These are phyloP conservation scores for Epinotia nisella DNA, from an alignment of 2,888 invertebrate species.

Conservation along the genomic window DNA sequence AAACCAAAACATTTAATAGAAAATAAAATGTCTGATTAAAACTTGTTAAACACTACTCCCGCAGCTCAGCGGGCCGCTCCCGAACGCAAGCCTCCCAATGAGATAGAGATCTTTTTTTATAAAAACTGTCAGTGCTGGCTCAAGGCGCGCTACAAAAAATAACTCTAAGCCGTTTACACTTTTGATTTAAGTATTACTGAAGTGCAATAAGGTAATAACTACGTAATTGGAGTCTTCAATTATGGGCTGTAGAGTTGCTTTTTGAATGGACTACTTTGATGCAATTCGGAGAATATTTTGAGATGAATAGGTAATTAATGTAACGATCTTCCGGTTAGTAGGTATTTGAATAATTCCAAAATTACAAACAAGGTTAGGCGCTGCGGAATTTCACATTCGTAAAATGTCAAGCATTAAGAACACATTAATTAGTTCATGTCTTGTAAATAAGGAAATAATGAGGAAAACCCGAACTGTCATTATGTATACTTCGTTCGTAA, in stretches of 20 bases:
- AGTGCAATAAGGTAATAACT: too few relatives aligned
- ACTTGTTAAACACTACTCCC: background rate
- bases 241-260: too few relatives aligned
- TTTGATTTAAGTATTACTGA: background rate
- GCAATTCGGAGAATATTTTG: background rate
- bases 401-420: background rate
- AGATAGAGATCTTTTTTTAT: background rate
- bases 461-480: background rate
- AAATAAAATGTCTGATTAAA: too few relatives aligned
- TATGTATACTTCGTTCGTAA: background rate
- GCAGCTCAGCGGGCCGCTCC: too few relatives aligned
- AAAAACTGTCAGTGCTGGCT: background rate
- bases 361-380: conserved; percentile 1
- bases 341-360: conserved; percentile 2
- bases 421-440: background rate
- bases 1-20: too few relatives aligned
- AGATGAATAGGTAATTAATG: background rate
- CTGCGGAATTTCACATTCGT: background rate
- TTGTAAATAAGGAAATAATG: background rate
- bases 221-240: too few relatives aligned
- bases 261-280: background rate
- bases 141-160: background rate
- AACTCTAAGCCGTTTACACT: background rate
- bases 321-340: background rate
- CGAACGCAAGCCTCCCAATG: background rate